Evolutionary conservation across 2,888 invertebrate genomes (phyloP), one percentile per base, ranked within the genome.

Genomic region (Cantharis nigra): DNA sequence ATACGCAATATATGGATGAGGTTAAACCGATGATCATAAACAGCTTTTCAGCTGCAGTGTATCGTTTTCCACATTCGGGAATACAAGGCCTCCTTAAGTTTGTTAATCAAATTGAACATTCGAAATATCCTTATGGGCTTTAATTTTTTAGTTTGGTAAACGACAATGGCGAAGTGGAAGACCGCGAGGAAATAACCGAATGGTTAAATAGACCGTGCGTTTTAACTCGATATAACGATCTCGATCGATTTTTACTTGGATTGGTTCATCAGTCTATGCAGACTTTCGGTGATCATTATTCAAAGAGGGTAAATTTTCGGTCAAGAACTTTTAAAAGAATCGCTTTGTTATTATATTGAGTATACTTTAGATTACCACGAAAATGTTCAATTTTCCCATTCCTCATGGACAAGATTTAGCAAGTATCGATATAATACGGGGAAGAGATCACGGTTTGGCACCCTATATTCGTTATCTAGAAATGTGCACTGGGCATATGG

Each of bases 21-120:
- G 86, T 90, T 1, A 90, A 92, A 81, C 92, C 93, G 0, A 90
- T 91, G 0, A 89, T 94, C 70, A 92, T 92, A 11, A 94, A 94
- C 85, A 92, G 93, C 78, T 93, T 93, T 83, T 93, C 93, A 0
- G 92, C 93, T 0, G 93, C 93, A 0, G 93, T 91, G 9, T 90
- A 94, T 80, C 91, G 93, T 72, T 94, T 94, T 86, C 87, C 92
- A 69, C 91, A 91, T 84, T 93, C 93, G 0, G 89, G 94, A 81
- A 87, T 94, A 70, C 90, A 89, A 76, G 86, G 86, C 63, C 82
- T 81, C 73, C 70, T 88, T 2, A 85, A 83, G 87, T 93, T 88
- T 11, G 13, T 71, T 62, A 63, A 71, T 67, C 23, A 23, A n/a
- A 30, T 11, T 30, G 3, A 33, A 33, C 13, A 13, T 30, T 30